phyloP scores from a whole-genome alignment of 2,113 vertebrate genomes.

The Onychorhynchus coronatus region DNA sequence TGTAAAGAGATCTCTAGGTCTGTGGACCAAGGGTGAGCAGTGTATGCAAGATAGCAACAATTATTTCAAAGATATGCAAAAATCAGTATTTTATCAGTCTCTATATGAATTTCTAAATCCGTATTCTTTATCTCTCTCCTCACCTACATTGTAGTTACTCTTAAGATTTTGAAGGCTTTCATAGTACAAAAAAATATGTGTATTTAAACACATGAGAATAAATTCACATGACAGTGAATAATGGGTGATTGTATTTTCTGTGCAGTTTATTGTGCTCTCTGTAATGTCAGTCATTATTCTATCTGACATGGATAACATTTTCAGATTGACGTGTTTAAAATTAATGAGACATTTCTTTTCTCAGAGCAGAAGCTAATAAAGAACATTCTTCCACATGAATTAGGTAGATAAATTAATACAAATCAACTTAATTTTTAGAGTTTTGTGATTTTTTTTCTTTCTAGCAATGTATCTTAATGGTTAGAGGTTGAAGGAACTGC shows the following conservation, averaged over 20 bases:
- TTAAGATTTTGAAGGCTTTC: background rate
- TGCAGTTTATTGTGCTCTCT: constrained; percentile 44
- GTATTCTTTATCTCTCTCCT: background rate
- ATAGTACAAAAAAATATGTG: background rate
- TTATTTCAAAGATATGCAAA: background rate
- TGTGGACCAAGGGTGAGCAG: background rate
- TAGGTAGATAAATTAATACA: constrained; percentile 52
- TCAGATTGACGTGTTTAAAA: constrained; percentile 67
- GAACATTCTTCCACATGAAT: constrained; percentile 33
- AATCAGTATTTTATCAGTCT: background rate
- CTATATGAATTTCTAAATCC: background rate
- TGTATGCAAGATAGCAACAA: background rate
- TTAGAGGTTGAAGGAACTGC: background rate
- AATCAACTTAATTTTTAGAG: constrained; percentile 53
- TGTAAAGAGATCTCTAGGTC: background rate
- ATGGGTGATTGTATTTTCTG: constrained; percentile 44
- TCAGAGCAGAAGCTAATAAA: constrained; percentile 57
- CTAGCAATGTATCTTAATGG: background rate
- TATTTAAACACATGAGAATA: constrained; percentile 24
- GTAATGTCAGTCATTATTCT: constrained; percentile 71
- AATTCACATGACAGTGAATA: constrained; percentile 48
- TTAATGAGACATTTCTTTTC: constrained; percentile 66
- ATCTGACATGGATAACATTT: constrained; percentile 50
- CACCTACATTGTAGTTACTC: background rate
- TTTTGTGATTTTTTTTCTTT: constrained; percentile 23